Evolutionary conservation across 2,888 invertebrate genomes (phyloP).

Genomic region (Blastobasis adustella): DNA sequence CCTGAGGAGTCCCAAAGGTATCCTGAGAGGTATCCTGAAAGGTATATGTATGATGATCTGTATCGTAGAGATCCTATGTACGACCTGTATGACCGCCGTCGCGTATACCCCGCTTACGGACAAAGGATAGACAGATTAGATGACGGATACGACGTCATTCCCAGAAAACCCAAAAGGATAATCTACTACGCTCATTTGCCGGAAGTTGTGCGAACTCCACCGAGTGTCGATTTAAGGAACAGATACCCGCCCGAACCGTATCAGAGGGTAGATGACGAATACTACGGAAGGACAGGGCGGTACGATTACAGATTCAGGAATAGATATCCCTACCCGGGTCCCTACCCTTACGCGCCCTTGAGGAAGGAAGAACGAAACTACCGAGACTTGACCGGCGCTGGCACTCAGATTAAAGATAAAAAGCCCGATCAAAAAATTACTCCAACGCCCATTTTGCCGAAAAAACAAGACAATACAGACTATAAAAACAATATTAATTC

Average conservation of each 20-base stretch:
- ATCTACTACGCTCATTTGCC: slow-evolving; percentile 83
- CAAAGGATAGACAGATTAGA: slow-evolving; percentile 60
- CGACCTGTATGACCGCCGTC: slow-evolving; percentile 53
- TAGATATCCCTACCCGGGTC: slow-evolving; percentile 50
- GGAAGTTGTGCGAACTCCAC: slow-evolving; percentile 78
- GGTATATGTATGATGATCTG: slow-evolving; percentile 56
- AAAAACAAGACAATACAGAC: slow-evolving; percentile 45
- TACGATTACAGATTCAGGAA: slow-evolving; percentile 62
- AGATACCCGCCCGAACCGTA: slow-evolving; percentile 66
- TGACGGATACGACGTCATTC: slow-evolving; percentile 47
- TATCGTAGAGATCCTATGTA: slow-evolving; percentile 59
- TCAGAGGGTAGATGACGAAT: slow-evolving; percentile 57
- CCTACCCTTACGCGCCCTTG: slow-evolving; percentile 55
- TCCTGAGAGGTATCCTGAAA: slow-evolving; percentile 56
- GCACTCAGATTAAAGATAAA: slow-evolving; percentile 54
- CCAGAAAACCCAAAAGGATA: slow-evolving; percentile 75
- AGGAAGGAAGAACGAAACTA: slow-evolving; percentile 65
- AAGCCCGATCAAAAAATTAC: slow-evolving; percentile 63
- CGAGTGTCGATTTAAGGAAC: slow-evolving; percentile 72
- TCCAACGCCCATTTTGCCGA: slow-evolving; percentile 57
- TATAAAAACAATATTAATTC: slow-evolving; percentile 25
- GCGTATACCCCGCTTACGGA: slow-evolving; percentile 28
- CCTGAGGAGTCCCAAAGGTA: slow-evolving; percentile 62
- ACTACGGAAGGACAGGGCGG: slow-evolving; percentile 51
- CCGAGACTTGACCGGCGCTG: slow-evolving; percentile 56